Base-by-base conservation (phyloP, 92 coral and sea anemone species). In the Umimayanthus chanpuru region DNA sequence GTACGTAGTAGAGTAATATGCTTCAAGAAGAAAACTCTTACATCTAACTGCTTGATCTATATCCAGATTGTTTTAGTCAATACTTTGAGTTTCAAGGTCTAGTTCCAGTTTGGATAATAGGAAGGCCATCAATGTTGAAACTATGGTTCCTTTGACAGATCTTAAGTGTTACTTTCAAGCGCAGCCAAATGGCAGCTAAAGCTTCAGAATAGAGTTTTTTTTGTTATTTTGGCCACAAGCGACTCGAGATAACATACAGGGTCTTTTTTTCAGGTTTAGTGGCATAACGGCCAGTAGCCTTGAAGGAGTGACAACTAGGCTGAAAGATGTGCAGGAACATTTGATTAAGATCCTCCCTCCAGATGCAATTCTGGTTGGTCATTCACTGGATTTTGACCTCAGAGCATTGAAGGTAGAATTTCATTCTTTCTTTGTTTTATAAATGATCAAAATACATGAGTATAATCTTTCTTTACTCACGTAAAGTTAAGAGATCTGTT, bases 351-450 rank as follows among this genome's bases (percentile, higher is more conserved):
- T 95, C 9, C 88, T 97, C 36, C 98, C 98, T 1, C 85, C 88
- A 26, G 95, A 90, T 90, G 96, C 94, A 20, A 97, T 97, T 88
- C 90, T 97, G 18, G 88, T 94, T 21, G 98, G 99, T 11, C 99
- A 97, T 81, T 97, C 99, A 23, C 85, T 97, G 9, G 97, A 97
- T 23, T 92, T 86, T 89, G 99, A 97, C 44, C 90, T 95, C 53
- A 65, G 87, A 39, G 95, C 96, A 6, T 86, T 95, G 16, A 81
- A 92, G 93, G 98, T 95, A 90, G n/a, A 2, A 18, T 47, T 5
- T 21, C 6, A 14, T 11, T 49, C 70, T 23, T 29, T 40, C 32
- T 43, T 36, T 61, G 25, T 3, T 26, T 44, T 36, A 41, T 47
- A 40, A 50, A 39, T 32, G 20, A 15, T 53, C 20, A 53, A 53